These are phyloP conservation scores for Nesogale talazaci DNA, from an alignment of 2,113 vertebrate species.

Conservation along the genomic window DNA sequence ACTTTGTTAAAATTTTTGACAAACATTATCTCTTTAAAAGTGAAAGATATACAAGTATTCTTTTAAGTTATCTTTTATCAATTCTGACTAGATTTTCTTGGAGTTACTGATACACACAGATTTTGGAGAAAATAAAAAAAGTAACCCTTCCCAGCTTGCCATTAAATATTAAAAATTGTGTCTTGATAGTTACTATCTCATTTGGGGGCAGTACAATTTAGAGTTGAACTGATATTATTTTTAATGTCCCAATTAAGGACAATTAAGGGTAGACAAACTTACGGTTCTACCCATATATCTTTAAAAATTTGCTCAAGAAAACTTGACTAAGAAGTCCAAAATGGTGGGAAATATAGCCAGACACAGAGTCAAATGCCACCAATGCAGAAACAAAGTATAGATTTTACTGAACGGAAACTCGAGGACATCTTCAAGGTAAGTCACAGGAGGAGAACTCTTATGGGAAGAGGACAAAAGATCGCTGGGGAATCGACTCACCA, in stretches of 20 bases:
- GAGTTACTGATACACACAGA: neutral
- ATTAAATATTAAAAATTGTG: neutral
- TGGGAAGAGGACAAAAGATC: neutral
- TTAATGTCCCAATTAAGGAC: neutral
- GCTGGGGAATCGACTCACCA: too few relatives aligned
- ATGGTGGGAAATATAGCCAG: neutral
- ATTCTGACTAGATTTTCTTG: slow-evolving; percentile 3
- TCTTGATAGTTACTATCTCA: neutral
- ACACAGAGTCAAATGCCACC: neutral
- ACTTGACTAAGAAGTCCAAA: slow-evolving; percentile 2
- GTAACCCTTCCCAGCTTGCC: neutral
- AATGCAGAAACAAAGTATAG: neutral
- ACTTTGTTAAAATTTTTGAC: neutral
- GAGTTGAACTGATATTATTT: neutral
- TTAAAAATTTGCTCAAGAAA: neutral
- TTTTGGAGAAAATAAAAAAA: neutral
- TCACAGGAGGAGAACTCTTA: neutral
- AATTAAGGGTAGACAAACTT: neutral
- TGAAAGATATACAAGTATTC: neutral
- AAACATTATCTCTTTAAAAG: neutral
- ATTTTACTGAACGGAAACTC: slow-evolving; percentile 1
- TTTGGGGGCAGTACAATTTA: neutral
- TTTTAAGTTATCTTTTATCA: neutral
- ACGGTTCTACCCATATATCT: neutral
- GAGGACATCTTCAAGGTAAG: neutral